These are phyloP conservation scores for Elysia crispata DNA, from an alignment of 2,888 invertebrate species.

Conservation along the genomic window DNA sequence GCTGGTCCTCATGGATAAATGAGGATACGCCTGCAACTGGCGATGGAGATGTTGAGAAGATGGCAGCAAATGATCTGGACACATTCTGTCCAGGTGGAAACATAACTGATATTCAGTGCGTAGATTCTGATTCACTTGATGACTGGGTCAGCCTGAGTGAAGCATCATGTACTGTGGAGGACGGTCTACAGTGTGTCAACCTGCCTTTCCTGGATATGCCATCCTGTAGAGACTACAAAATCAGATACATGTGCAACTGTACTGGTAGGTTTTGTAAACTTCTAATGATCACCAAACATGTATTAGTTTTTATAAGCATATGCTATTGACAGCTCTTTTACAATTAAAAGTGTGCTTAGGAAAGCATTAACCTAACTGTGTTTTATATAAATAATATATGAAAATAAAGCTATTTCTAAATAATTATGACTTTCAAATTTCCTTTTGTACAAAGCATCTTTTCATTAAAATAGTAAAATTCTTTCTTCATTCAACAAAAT, in stretches of 20 bases:
- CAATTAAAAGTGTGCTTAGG: neutral
- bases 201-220: slow-evolving; percentile 54
- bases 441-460: too few relatives aligned
- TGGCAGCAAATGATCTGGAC: slow-evolving; percentile 51
- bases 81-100: slow-evolving; percentile 61
- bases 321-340: neutral
- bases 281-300: too few relatives aligned
- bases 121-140: slow-evolving; percentile 57
- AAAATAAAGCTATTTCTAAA: too few relatives aligned
- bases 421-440: too few relatives aligned
- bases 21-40: slow-evolving; percentile 48
- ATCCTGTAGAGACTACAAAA: slow-evolving; percentile 64
- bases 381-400: too few relatives aligned
- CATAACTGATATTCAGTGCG: slow-evolving; percentile 67
- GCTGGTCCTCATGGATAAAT: slow-evolving; percentile 53
- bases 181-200: slow-evolving; percentile 84
- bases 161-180: slow-evolving; percentile 79
- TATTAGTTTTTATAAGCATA: neutral
- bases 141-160: slow-evolving; percentile 60
- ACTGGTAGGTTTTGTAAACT: slow-evolving; percentile 20
- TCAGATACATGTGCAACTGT: slow-evolving; percentile 70
- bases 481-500: too few relatives aligned
- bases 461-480: too few relatives aligned
- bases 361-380: neutral
- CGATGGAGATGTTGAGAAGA: slow-evolving; percentile 54